Evolutionary conservation across 2,113 vertebrate species (phyloP).

Genomic region (Sakesphorus luctuosus): DNA sequence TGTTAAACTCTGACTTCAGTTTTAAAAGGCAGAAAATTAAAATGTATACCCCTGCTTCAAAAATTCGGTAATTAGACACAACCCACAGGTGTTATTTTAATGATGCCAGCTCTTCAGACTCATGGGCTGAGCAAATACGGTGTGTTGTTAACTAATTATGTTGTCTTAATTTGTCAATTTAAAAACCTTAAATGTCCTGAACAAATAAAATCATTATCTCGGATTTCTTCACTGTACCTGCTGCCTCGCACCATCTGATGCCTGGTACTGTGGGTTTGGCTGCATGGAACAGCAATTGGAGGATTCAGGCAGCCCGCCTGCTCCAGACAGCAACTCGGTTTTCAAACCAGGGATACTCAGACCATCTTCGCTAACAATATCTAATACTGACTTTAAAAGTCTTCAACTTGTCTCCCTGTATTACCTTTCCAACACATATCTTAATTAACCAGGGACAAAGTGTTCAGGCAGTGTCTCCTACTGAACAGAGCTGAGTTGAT

Average conservation of each 20-base stretch:
- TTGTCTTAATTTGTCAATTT: slow-evolving; percentile 56
- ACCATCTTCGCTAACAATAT: neutral
- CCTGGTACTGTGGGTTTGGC: neutral
- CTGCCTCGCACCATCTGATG: neutral
- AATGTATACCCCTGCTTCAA: slow-evolving; percentile 15
- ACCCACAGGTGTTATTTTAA: slow-evolving; percentile 61
- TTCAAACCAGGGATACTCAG: neutral
- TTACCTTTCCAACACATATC: neutral
- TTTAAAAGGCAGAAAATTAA: slow-evolving; percentile 66
- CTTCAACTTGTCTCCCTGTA: neutral
- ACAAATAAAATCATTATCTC: slow-evolving; percentile 62
- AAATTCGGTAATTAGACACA: slow-evolving; percentile 61
- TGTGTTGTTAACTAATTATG: slow-evolving; percentile 58
- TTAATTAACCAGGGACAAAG: neutral
- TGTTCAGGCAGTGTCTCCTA: neutral
- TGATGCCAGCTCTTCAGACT: slow-evolving; percentile 31
- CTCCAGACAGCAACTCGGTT: neutral
- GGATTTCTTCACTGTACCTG: neutral
- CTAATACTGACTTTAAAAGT: slow-evolving; percentile 1
- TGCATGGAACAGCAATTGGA: neutral
- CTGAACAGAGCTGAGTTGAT: neutral
- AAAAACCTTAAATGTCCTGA: slow-evolving; percentile 51
- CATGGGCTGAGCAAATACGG: neutral
- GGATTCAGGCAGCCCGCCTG: neutral
- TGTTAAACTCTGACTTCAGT: slow-evolving; percentile 60